Evolutionary conservation across 2,888 invertebrate genomes (phyloP).

Genomic region (Dendrolimus houi): DNA sequence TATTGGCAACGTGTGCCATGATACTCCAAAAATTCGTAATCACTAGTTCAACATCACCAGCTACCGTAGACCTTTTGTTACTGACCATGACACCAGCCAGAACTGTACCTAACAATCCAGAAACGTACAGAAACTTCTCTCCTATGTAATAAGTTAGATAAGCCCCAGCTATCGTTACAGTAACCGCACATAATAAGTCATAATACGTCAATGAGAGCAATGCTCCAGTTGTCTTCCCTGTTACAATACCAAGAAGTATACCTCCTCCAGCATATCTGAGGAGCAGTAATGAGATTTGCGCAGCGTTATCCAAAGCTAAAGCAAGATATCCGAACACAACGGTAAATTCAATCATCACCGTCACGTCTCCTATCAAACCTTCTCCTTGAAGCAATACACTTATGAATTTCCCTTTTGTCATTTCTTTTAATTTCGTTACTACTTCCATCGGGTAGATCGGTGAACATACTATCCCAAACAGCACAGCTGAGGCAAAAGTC

Average conservation of each 20-base stretch:
- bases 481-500: slow-evolving; percentile 43
- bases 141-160: slow-evolving; percentile 60
- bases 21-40: slow-evolving; percentile 52
- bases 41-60: slow-evolving; percentile 54
- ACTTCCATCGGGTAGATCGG: slow-evolving; percentile 64
- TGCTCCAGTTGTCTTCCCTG: slow-evolving; percentile 46
- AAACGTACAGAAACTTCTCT: slow-evolving; percentile 60
- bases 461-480: slow-evolving; percentile 56
- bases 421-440: slow-evolving; percentile 46
- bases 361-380: slow-evolving; percentile 57
- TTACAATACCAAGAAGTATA: slow-evolving; percentile 46
- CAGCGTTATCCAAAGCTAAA: slow-evolving; percentile 35
- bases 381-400: slow-evolving; percentile 56
- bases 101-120: slow-evolving; percentile 51
- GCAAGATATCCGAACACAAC: slow-evolving; percentile 50
- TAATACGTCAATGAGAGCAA: slow-evolving; percentile 53
- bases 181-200: slow-evolving; percentile 50
- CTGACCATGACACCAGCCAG: slow-evolving; percentile 55
- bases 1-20: slow-evolving; percentile 58
- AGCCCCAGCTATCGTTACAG: slow-evolving; percentile 48
- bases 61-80: slow-evolving; percentile 47
- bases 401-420: slow-evolving; percentile 55
- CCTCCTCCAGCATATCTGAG: slow-evolving; percentile 56
- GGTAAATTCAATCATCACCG: slow-evolving; percentile 59
- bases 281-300: slow-evolving; percentile 47